These are phyloP conservation scores for Hoplodrina ambigua DNA, from an alignment of 2,888 invertebrate genomes.

Conservation along the genomic window DNA sequence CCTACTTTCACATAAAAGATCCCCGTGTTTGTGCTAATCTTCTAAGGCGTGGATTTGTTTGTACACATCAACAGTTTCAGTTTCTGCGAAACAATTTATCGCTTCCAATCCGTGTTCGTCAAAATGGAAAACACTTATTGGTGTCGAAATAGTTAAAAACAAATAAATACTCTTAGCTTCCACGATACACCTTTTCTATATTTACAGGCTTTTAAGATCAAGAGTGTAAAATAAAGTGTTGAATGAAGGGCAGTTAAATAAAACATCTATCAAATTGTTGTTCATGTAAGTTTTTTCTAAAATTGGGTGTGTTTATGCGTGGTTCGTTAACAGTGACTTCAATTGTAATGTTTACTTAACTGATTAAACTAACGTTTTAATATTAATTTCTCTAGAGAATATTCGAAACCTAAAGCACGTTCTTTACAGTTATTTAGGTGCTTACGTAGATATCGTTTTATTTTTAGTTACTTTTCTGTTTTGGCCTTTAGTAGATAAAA, in stretches of 20 bases:
- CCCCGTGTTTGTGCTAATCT: constrained; percentile 49
- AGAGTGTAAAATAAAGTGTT: neutral
- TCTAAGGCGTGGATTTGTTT: constrained; percentile 38
- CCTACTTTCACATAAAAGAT: constrained; percentile 75
- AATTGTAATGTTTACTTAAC: constrained; percentile 23
- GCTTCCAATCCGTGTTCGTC: constrained; percentile 1
- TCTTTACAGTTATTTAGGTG: constrained; percentile 14
- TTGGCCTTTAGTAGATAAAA: neutral
- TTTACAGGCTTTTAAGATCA: neutral
- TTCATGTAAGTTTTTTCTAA: constrained; percentile 1
- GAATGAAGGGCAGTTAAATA: neutral
- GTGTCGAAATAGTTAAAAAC: neutral
- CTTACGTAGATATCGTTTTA: constrained; percentile 9
- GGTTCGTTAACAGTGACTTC: neutral
- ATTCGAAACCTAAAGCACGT: constrained; percentile 9
- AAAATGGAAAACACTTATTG: constrained; percentile 20
- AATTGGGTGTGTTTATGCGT: constrained; percentile 12
- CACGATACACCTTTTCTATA: neutral
- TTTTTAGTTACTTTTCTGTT: constrained; percentile 16
- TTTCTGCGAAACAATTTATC: constrained; percentile 24
- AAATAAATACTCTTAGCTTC: neutral
- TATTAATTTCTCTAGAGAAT: constrained; percentile 37
- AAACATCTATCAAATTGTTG: neutral
- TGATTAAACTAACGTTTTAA: constrained; percentile 20
- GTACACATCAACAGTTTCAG: constrained; percentile 41